Conservation (phyloP, 2,888 invertebrate genomes). For the Invenusta paracnida region DNA sequence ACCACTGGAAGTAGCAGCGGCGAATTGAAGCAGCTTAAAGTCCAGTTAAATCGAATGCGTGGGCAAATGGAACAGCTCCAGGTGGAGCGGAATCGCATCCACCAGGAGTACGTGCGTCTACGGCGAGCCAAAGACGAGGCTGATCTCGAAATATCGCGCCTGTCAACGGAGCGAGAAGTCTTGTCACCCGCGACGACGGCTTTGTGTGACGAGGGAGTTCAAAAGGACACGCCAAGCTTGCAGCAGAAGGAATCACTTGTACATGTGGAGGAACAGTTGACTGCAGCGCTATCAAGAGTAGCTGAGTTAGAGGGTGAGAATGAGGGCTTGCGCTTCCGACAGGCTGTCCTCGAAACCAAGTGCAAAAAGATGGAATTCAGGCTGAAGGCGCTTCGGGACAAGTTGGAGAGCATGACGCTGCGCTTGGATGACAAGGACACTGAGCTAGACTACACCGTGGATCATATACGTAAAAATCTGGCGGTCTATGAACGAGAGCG, state of each 20-base stretch:
- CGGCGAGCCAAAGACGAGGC: constrained; percentile 32
- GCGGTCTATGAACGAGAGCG: constrained; percentile 38
- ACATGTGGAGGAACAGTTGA: constrained; percentile 15
- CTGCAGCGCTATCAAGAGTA: background rate
- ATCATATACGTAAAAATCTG: constrained; percentile 28
- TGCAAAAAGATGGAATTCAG: constrained; percentile 42
- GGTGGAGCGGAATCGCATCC: constrained; percentile 37
- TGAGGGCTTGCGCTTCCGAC: constrained; percentile 13
- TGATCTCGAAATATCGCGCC: constrained; percentile 1
- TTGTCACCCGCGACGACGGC: background rate
- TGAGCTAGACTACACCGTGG: constrained; percentile 36
- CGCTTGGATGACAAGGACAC: constrained; percentile 41
- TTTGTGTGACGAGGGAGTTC: background rate
- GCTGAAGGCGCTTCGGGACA: constrained; percentile 27
- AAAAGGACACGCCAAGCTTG: background rate
- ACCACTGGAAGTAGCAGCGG: background rate
- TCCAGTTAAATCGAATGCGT: constrained; percentile 15
- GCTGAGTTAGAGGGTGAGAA: constrained; percentile 31
- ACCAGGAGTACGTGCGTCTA: constrained; percentile 34
- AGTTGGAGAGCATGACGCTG: constrained; percentile 29
- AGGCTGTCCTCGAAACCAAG: constrained; percentile 37
- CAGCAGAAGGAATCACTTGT: too few species aligned
- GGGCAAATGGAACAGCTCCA: constrained; percentile 36
- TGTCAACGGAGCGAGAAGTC: background rate
- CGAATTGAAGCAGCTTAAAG: background rate